Percentiles rank a stretch among this genome's conserved stretches.
These are phyloP conservation scores for Spicauda simplicius DNA, from an alignment of 2,888 invertebrate genomes.

Conservation along the genomic window DNA sequence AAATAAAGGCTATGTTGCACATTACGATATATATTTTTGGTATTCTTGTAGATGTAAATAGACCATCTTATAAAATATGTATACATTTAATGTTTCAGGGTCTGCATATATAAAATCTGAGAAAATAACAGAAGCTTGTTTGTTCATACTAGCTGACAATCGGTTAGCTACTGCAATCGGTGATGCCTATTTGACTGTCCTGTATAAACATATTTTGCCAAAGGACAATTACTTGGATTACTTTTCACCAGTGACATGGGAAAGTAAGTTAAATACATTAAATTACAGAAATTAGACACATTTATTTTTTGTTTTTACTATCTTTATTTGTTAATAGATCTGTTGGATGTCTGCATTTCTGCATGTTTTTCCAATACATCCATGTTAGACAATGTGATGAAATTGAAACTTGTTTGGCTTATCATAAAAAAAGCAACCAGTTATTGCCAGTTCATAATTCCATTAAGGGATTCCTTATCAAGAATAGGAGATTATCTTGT, in stretches of 20 bases:
- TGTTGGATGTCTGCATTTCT: slow-evolving; percentile 65
- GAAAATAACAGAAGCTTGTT: slow-evolving; percentile 65
- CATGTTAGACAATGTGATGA: slow-evolving; percentile 66
- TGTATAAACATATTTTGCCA: slow-evolving; percentile 82
- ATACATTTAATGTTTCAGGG: slow-evolving; percentile 50
- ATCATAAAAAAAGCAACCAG: slow-evolving; percentile 72
- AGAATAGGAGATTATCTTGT: slow-evolving; percentile 61
- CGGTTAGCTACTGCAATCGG: slow-evolving; percentile 66
- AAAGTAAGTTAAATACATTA: slow-evolving; percentile 63
- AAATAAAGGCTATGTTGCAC: too few species aligned
- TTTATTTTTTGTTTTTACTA: not conserved
- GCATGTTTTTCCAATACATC: slow-evolving; percentile 57
- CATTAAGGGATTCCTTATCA: slow-evolving; percentile 63
- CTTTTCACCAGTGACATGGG: slow-evolving; percentile 83
- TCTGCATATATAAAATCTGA: slow-evolving; percentile 70
- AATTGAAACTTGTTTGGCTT: slow-evolving; percentile 71
- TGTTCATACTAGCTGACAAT: slow-evolving; percentile 65
- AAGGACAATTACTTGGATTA: slow-evolving; percentile 77
- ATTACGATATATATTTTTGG: too few species aligned
- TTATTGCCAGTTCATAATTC: slow-evolving; percentile 67
- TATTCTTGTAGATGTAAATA: too few species aligned
- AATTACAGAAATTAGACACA: not conserved
- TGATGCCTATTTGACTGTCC: slow-evolving; percentile 81
- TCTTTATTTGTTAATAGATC: slow-evolving; percentile 48
- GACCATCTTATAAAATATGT: too few species aligned